Evolutionary conservation across 2,888 invertebrate genomes (phyloP), one percentile per base, ranked within the genome.

Genomic region (Apoda limacodes): DNA sequence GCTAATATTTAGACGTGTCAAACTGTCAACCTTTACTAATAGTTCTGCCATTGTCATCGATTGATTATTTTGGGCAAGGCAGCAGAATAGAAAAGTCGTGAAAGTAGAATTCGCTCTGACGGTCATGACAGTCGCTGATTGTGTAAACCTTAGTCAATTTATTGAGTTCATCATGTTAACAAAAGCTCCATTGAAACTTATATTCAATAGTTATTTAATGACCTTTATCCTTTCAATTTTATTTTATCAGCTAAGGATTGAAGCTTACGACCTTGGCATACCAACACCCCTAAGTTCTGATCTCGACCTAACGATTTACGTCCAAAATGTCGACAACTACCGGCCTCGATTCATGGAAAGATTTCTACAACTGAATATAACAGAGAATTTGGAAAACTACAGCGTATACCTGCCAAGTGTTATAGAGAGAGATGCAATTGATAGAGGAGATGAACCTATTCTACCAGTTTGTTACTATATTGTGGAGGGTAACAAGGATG

Each of bases 381-480:
- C 90, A 28, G 86, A 86, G 41, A 85, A 86, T 39, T 54, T 63
- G 0, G 61, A 64, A 12, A 69, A 83, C 3, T 92, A 91, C 59
- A 83, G 81, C 3, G 67, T 86, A 2, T 83, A 85, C 48, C 68
- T 95, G 7, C 90, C 93, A 0, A 88, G 89, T 42, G 94, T 95
- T 1, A 85, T 94, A 23, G 95, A 95, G 52, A 83, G 90, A 41
- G 94, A 94, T 56, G 93, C 90, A 50, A 86, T 92, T 10, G 93
- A 92, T 48, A 90, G 93, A 48, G 84, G 89, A 2, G 91, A 92
- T 42, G 90, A 91, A 46, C 89, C 90, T 0, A 85, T 89, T 26
- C 83, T 90, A 27, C 89, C 90, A 37, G 92, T 95, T n/a, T 98
- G 96, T 56, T 97, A 95, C 60, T 96, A 88, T 55, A 91, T 97